Evolutionary conservation across 2,797 vertebrate genomes (phyloP), one percentile per base, ranked within the genome.

Genomic region (Aulostomus chinensis): DNA sequence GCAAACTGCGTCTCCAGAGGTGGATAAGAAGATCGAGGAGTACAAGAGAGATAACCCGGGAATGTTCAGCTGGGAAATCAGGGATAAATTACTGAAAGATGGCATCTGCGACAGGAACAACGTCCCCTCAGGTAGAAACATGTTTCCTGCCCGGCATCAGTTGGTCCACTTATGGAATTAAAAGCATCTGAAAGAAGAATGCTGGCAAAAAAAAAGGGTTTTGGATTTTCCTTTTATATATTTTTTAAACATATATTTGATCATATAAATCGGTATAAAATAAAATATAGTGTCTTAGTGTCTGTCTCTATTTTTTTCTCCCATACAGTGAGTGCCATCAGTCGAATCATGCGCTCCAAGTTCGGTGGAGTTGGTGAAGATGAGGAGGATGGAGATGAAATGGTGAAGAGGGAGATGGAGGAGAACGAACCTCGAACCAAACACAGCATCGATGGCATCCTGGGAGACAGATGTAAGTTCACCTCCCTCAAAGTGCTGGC

Each of bases 61-160:
- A n/a, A 99, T 99, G 95, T 99, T 99, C 88, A 98, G 96, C 88
- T 99, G 97, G 97, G 97, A 99, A 81, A 98, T 99, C 59, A 90
- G 96, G 39, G 97, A 99, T 90, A 97, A 95, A 69, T 83, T 99
- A 68, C 90, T 99, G 61, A 98, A 98, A 85, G 97, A 99, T 56
- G 94, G 94, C 1, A 89, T 99, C 73, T 99, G 97, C 63, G 97
- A 98, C 80, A 93, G 97, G 46, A 98, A 98, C 85, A 97, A 92
- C 7, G 95, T 98, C 14, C 97, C 96, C 7, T 98, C 97, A 93
- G 97, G 97, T 99, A 91, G 10, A 7, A 28, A 9, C 9, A 9
- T 25, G 24, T 2, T 2, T 25, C 24, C 9, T 7, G 6, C 9
- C 24, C 4, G 24, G n/a, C n/a, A n/a, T n/a, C n/a, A n/a, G n/a